Percentiles rank a stretch among this genome's conserved stretches.
Evolutionary conservation across 2,888 invertebrate species (phyloP).

Genomic region (Ophioninae sp.): DNA sequence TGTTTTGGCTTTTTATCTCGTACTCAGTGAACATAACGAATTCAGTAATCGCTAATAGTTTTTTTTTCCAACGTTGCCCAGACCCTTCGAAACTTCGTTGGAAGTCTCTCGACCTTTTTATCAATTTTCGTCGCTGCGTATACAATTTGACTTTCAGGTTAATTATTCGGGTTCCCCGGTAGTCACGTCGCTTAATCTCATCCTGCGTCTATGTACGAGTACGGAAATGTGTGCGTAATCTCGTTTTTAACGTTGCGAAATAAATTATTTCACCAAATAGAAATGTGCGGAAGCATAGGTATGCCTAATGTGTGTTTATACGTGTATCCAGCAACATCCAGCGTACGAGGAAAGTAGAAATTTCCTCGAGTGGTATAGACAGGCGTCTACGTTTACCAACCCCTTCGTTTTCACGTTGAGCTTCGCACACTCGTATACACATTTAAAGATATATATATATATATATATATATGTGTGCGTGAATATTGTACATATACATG

Average conservation of each 20-base stretch:
- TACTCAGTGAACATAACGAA: background rate
- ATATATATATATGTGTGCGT: constrained; percentile 14
- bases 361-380: constrained; percentile 68
- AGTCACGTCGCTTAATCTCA: background rate
- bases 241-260: background rate
- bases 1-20: too few relatives aligned
- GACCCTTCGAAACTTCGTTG: too few relatives aligned
- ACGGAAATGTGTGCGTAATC: too few relatives aligned
- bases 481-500: constrained; percentile 13
- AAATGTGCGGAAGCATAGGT: background rate
- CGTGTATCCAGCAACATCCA: background rate
- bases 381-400: constrained; percentile 66
- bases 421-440: constrained; percentile 6
- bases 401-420: constrained; percentile 73
- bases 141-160: background rate
- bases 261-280: constrained; percentile 17
- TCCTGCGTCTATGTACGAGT: background rate
- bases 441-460: constrained; percentile 25
- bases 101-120: background rate
- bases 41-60: background rate
- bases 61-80: background rate
- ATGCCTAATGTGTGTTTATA: background rate
- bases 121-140: background rate
- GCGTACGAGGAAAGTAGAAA: constrained; percentile 24
- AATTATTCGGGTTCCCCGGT: background rate